Percentiles rank a stretch among this genome's conserved stretches.
These are phyloP conservation scores for Eilema sororculum DNA, from an alignment of 2,888 invertebrate genomes.

Conservation along the genomic window DNA sequence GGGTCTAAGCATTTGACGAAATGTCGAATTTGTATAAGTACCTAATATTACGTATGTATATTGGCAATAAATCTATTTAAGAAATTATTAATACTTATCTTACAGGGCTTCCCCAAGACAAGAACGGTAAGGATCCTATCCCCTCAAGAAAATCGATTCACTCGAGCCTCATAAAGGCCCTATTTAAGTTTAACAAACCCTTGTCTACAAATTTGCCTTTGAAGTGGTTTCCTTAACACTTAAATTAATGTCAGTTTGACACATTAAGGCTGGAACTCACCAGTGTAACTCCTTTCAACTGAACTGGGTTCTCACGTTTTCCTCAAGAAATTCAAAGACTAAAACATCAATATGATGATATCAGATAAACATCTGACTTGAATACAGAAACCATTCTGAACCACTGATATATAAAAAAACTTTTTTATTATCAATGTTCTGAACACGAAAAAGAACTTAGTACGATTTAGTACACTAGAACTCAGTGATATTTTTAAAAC, in stretches of 20 bases:
- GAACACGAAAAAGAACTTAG: not conserved
- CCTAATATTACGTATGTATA: too few species aligned
- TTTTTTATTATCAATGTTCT: too few species aligned
- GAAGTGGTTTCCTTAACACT: conserved; percentile 31
- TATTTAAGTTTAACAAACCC: conserved; percentile 26
- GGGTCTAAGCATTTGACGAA: too few species aligned
- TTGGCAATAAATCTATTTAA: not conserved
- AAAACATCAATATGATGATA: too few species aligned
- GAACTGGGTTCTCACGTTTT: not conserved
- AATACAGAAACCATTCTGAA: not conserved
- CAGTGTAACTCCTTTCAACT: not conserved
- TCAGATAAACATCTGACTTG: not conserved
- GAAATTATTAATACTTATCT: conserved; percentile 11
- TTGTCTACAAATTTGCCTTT: conserved; percentile 35
- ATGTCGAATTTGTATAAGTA: not conserved
- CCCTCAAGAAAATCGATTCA: conserved; percentile 20
- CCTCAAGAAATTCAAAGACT: not conserved
- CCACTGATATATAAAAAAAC: too few species aligned
- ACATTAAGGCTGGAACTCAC: not conserved
- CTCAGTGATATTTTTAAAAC: not conserved
- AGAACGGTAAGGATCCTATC: not conserved
- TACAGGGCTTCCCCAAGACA: conserved; percentile 11
- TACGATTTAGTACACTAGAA: not conserved
- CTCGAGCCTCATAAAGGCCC: conserved; percentile 14
- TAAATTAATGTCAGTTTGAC: conserved; percentile 36